A percentile compares a stretch with the other conserved stretches of the same genome.
phyloP scores from a whole-genome alignment of 2,113 vertebrate species.

The Neogale vison region DNA sequence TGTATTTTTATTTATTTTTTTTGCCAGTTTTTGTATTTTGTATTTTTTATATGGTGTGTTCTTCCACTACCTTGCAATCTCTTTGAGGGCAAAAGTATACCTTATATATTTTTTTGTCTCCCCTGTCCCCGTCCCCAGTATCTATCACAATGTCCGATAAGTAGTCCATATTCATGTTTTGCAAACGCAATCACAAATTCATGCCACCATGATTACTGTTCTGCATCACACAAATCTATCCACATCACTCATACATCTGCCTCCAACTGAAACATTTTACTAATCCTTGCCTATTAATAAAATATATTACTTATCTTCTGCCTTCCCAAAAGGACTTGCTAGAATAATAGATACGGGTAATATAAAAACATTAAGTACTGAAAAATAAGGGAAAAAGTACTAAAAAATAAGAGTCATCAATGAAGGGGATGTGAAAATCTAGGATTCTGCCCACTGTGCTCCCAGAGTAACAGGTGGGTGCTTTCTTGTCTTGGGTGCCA shows the following conservation, averaged over 20 bases:
- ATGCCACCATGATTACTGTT: neutral
- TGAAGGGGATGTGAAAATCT: neutral
- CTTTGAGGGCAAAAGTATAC: neutral
- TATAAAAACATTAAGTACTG: neutral
- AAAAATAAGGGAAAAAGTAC: neutral
- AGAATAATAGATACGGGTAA: neutral
- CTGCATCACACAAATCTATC: neutral
- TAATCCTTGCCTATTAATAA: neutral
- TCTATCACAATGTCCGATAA: neutral
- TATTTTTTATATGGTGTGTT: neutral
- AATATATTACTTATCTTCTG: neutral
- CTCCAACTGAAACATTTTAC: neutral
- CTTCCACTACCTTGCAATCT: neutral
- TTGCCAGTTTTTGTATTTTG: neutral
- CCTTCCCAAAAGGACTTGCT: neutral
- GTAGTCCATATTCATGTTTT: neutral
- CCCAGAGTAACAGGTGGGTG: neutral
- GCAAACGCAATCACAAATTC: neutral
- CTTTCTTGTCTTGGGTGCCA: neutral
- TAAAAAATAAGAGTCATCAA: neutral
- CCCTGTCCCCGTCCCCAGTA: rapidly evolving
- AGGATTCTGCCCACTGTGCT: neutral
- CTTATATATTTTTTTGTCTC: neutral
- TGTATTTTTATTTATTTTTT: no score
- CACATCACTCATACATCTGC: neutral